phyloP scores from a whole-genome alignment of 2,888 invertebrate species.

The Erebia palarica region DNA sequence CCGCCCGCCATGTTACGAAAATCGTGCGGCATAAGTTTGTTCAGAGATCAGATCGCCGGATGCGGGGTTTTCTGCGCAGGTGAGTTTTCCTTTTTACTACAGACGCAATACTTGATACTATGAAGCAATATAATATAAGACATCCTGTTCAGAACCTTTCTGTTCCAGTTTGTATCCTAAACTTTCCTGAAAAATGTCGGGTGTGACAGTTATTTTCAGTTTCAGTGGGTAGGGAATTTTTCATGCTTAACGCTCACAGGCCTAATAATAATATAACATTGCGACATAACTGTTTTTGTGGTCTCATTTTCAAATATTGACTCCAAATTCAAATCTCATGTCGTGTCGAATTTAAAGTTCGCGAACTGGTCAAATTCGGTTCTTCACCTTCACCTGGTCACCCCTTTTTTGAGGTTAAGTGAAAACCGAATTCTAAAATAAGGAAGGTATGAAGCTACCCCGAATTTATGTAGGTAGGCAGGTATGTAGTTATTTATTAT shows the following conservation, averaged over 20 bases:
- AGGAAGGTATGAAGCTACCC: background rate
- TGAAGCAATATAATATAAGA: background rate
- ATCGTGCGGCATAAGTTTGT: constrained; percentile 52
- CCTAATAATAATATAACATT: background rate
- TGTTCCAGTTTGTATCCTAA: background rate
- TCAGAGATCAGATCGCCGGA: constrained; percentile 43
- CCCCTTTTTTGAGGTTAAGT: constrained; percentile 6
- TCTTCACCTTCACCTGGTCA: too few relatives aligned
- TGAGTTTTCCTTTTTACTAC: constrained; percentile 50
- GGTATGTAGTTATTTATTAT: background rate
- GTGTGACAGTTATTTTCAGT: background rate
- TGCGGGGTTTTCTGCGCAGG: constrained; percentile 47
- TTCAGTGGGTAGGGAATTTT: background rate
- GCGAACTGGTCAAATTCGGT: too few relatives aligned
- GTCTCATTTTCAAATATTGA: background rate
- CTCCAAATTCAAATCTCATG: constrained; percentile 5
- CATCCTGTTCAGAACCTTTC: background rate
- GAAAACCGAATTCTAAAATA: background rate
- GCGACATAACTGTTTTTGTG: background rate
- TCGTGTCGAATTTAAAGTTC: background rate
- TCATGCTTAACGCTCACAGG: background rate
- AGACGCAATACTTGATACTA: constrained; percentile 24
- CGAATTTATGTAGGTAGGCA: background rate
- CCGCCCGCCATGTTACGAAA: constrained; percentile 53
- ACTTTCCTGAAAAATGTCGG: background rate